Percentiles rank a stretch among this genome's conserved stretches.
Conservation (phyloP, 2,797 vertebrate genomes). For the Myiothlypis coronata region DNA sequence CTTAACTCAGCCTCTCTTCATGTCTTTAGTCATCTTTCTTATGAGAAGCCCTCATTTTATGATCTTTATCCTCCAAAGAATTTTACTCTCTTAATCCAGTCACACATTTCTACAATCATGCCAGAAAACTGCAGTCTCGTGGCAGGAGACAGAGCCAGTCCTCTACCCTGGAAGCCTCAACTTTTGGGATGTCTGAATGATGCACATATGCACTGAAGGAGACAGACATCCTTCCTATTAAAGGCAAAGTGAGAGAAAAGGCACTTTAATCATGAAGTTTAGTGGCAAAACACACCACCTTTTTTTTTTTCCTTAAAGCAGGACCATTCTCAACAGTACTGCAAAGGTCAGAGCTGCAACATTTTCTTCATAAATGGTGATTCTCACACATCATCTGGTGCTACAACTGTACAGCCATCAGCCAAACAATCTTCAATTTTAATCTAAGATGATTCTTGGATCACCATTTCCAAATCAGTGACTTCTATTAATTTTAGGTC, state of each 20-base stretch:
- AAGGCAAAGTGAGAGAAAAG: not conserved
- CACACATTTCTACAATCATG: not conserved
- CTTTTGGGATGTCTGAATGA: not conserved
- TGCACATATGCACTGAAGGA: not conserved
- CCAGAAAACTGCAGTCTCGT: not conserved
- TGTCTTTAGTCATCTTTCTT: not conserved
- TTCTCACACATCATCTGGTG: not conserved
- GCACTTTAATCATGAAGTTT: not conserved
- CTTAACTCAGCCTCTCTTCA: not conserved
- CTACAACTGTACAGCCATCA: not conserved
- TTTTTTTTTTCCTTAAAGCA: not conserved
- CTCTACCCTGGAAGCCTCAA: not conserved
- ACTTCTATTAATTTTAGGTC: not conserved
- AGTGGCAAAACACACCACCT: not conserved
- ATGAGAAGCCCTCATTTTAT: not conserved
- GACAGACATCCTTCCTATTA: not conserved
- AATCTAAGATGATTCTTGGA: not conserved
- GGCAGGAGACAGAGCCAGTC: not conserved
- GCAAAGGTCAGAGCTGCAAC: not conserved
- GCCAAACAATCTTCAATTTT: not conserved
- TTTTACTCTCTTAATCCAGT: not conserved
- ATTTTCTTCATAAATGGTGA: not conserved
- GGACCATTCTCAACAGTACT: not conserved
- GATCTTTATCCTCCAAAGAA: not conserved
- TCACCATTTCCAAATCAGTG: accelerated